Base-by-base conservation (phyloP, 2,113 vertebrate species). In the Euleptes europaea region DNA sequence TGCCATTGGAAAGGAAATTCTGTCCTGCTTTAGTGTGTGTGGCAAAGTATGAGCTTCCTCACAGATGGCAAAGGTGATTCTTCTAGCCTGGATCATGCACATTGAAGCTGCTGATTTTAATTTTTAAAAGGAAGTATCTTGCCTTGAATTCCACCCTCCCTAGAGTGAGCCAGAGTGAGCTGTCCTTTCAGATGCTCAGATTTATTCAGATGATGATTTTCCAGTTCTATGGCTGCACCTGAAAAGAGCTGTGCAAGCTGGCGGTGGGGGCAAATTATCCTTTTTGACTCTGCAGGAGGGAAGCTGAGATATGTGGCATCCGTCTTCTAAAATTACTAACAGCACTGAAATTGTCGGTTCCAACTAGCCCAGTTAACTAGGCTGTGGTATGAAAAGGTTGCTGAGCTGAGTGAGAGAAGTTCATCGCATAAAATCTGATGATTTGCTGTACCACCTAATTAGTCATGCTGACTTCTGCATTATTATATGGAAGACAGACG, bases 121-220 rank as follows among this genome's bases (percentile, higher is more conserved):
- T 40, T 60, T 57, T 82, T 72, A 84, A n/a, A 47, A 65, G 33
- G 1, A 28, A 35, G 83, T n/a, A 78, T 88, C 72, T 70, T 60
- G 15, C 1, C 76, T 67, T 38, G 12, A 47, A 7, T 42, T 73
- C 76, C 38, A 63, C 72, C 28, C 9, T 2, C 82, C 78, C 57
- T 65, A 3, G 1, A 31, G 82, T 82, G 82, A 89, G 83, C 81
- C 73, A 90, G 78, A 78, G 76, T 82, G 60, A 87, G 23, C 80
- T 81, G 21, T 82, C 88, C 86, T 92, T 71, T 88, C 78, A 49
- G 89, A 88, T 35, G 21, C 33, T 42, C 44, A 54, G 38, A 69
- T 42, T 76, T 91, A 89, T 93, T 92, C 83, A 89, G 89, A 89
- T 91, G 73, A 80, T 88, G 1, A 60, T 63, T 80, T 80, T 90